These are phyloP conservation scores for Molothrus ater DNA, from an alignment of 2,797 vertebrate genomes.

Conservation along the genomic window DNA sequence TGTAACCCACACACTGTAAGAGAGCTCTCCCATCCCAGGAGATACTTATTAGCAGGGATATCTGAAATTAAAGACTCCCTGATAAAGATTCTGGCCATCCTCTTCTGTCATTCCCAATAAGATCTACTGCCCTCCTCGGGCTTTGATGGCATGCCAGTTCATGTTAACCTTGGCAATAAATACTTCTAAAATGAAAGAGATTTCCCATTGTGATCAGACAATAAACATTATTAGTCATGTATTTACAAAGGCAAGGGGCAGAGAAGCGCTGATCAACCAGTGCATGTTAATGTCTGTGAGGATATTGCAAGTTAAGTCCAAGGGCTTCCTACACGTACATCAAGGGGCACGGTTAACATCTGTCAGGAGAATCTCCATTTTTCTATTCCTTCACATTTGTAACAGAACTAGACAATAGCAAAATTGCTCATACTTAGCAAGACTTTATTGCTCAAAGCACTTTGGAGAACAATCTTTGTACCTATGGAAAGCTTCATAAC, in stretches of 20 bases:
- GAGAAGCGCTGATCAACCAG: background rate
- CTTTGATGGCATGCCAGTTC: background rate
- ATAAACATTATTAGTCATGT: background rate
- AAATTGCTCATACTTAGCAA: background rate
- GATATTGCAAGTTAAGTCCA: background rate
- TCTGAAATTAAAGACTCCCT: background rate
- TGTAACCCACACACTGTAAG: rapidly evolving
- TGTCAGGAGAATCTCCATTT: background rate
- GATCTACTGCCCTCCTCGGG: background rate
- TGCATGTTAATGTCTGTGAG: background rate
- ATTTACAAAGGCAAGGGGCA: background rate
- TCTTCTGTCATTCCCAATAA: background rate
- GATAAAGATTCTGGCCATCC: background rate
- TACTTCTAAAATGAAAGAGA: background rate
- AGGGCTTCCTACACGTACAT: background rate
- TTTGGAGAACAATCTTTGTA: background rate
- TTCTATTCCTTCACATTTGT: background rate
- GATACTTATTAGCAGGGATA: background rate
- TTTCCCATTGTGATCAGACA: background rate
- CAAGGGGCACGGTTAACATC: background rate
- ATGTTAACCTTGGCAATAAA: background rate
- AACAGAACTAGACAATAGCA: background rate
- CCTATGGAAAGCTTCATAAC: background rate
- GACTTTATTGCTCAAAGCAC: background rate
- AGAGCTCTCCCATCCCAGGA: background rate